Evolutionary conservation across 1,140 invertebrate species (phyloP).

Genomic region (Orchesella cincta): DNA sequence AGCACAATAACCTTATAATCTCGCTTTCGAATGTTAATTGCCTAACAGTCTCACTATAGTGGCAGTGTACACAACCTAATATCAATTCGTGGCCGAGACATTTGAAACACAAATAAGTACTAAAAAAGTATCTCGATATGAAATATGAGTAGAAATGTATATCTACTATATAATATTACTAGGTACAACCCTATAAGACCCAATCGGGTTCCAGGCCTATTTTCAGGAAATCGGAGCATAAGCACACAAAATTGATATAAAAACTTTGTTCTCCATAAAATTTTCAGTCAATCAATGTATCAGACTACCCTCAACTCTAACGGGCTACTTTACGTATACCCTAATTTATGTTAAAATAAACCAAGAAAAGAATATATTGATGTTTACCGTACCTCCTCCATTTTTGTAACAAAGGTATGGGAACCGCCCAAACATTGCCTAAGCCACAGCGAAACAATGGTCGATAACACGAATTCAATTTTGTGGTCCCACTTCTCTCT

Average conservation of each 20-base stretch:
- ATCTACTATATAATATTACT: no score
- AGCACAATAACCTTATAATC: no score
- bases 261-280: background rate
- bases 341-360: constrained; percentile 26
- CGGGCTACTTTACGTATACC: background rate
- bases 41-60: no score
- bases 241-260: background rate
- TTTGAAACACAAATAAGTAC: no score
- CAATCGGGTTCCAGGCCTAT: background rate
- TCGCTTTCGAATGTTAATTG: no score
- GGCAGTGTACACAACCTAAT: no score
- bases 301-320: background rate
- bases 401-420: constrained; percentile 63
- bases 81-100: no score
- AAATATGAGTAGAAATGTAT: no score
- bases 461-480: constrained; percentile 48
- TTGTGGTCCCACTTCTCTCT: constrained; percentile 50
- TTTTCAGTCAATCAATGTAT: no score
- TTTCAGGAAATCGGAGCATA: background rate
- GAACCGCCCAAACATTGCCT: constrained; percentile 58
- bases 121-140: no score
- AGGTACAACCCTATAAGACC: no score
- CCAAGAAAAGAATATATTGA: constrained; percentile 17
- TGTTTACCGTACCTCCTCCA: constrained; percentile 58
- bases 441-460: constrained; percentile 49